Base-by-base conservation (phyloP, 2,797 vertebrate species). In the Merluccius polli region DNA sequence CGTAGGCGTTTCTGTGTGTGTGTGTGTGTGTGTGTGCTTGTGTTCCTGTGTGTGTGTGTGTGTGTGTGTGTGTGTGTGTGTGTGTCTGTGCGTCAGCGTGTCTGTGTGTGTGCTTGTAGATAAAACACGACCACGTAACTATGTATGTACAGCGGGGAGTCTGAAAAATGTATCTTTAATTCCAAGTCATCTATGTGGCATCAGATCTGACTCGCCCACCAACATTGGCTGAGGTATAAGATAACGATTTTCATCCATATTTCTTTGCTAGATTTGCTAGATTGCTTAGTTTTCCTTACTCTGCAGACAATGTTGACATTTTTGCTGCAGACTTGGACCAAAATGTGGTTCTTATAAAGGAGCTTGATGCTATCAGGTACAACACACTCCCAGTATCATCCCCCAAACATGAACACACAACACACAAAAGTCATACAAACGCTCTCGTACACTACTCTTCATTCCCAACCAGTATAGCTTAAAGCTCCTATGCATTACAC, bases 31-130 rank as follows among this genome's bases (percentile, higher is more conserved):
- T 44, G 35, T 67, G 18, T 30, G 52, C 36, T 31, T 70, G 65
- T 81, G 68, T 75, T 21, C 80, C 18, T 32, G 16, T 74, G 33
- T 79, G 63, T 73, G 59, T 65, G 32, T 72, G 33, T 38, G 36
- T 36, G n/a, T n/a, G 70, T 12, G 7, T 30, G 38, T 48, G 38
- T 52, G 13, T 44, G 27, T 73, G 41, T 73, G 38, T 31, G 32
- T 31, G 74, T 9, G 44, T 70, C 24, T 52, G 41, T 44, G 48
- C 69, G 4, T 71, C 18, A 32, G 67, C 48, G 27, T 74, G 59
- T 67, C 31, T 65, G 33, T 74, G 35, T 31, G 33, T 38, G 63
- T 68, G 33, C 41, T 11, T 75, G 75, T 29, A 24, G 30, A 69
- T n/a, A 10, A 21, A 24, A 24, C 52, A 59, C 41, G 41, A 13